Evolutionary conservation across 2,888 invertebrate species (phyloP), one percentile per base, ranked within the genome.

Genomic region (Chrysomela aeneicollis): DNA sequence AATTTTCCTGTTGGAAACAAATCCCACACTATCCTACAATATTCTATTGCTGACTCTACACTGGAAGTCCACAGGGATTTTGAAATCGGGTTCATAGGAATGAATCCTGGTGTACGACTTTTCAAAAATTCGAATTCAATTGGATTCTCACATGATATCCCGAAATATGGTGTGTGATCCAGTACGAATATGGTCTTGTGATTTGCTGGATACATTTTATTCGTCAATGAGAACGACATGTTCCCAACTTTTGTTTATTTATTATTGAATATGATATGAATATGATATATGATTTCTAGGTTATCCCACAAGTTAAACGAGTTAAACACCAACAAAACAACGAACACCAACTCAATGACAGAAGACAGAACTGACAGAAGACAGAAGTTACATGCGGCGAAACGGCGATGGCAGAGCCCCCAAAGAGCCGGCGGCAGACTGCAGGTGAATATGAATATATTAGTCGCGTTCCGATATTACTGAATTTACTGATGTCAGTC

Each of bases 31-130:
- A 99, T 94, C 21, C 98, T 89, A 76, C 97, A 95, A 80, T 98
- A 98, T 82, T 99, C 99, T 64, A 98, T 89, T 0, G 95, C 92
- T 1, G 95, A 92, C 85, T 98, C 98, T 0, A 98, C 94, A 71
- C 94, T 93, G 77, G 94, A 96, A 0, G 97, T 98, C 98, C 98
- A 99, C 59, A 98, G 81, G 0, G 95, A 93, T 83, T 98, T 98
- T 68, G 90, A 91, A 67, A 98, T 91, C 1, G 95, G 93, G 5
- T 92, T 90, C 49, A 94, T 84, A 0, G 91, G 92, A 60, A 92
- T 91, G 73, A 90, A 87, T 59, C 90, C 89, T 17, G 90, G 87
- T 1, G 88, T 87, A 17, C 92, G 87, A 67, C 87, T 86, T 82
- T 91, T 90, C 3, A 88, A 85, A 55, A 90, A 87, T 82, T 95